Conservation (phyloP, 1,140 invertebrate species). For the Drosophila erecta region DNA sequence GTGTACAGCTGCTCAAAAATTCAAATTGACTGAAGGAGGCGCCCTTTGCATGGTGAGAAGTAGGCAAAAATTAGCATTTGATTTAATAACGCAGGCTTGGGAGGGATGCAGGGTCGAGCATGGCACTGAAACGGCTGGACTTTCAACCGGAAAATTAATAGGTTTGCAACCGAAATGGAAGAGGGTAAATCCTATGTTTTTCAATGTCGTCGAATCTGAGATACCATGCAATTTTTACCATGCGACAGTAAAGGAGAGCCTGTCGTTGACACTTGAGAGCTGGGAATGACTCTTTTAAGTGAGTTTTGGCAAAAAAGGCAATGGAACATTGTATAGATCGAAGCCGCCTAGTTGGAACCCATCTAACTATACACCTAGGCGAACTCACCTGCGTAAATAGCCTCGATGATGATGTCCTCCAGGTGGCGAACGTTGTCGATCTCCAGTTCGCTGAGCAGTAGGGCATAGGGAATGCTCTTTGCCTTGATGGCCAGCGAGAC, state of each 20-base stretch:
- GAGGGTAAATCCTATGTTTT: too few species aligned
- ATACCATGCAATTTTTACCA: too few species aligned
- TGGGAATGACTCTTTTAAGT: too few species aligned
- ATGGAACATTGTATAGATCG: background rate
- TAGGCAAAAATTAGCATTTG: slow-evolving; percentile 61
- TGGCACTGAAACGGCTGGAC: background rate
- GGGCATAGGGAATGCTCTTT: slow-evolving; percentile 96
- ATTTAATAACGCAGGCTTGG: slow-evolving; percentile 65
- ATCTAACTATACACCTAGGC: background rate
- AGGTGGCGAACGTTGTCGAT: slow-evolving; percentile 96
- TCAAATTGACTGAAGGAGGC: slow-evolving; percentile 48
- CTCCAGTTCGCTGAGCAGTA: slow-evolving; percentile 93
- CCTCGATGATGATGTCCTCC: slow-evolving; percentile 99
- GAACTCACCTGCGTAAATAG: slow-evolving; percentile 93
- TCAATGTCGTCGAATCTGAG: too few species aligned
- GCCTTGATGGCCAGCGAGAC: slow-evolving; percentile 96
- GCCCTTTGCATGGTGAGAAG: slow-evolving; percentile 14
- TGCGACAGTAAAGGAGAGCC: too few species aligned
- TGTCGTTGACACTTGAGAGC: too few species aligned
- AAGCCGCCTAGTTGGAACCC: too few species aligned
- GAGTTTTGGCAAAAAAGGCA: too few species aligned
- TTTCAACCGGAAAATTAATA: background rate
- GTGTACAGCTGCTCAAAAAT: slow-evolving; percentile 37
- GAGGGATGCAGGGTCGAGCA: background rate
- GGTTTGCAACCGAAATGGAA: background rate